A percentile compares a stretch with the other conserved stretches of the same genome.
phyloP scores from a whole-genome alignment of 2,113 vertebrate genomes.

The Sceloporus tristichus region DNA sequence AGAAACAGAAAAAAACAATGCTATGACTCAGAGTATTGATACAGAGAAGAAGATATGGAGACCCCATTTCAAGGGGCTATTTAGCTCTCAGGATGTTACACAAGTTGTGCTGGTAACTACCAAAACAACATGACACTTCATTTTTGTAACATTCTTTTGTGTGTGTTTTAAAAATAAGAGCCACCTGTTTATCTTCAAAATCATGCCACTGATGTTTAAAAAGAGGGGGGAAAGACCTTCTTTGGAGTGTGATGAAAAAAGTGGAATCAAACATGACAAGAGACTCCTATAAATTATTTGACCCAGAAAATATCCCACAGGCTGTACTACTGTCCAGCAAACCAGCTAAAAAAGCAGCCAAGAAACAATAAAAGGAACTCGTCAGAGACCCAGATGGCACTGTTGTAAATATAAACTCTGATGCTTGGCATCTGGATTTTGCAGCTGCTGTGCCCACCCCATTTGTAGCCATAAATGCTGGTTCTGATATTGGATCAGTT shows the following conservation, averaged over 20 bases:
- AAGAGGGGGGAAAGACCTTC: conserved; percentile 44
- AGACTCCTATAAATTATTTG: conserved; percentile 38
- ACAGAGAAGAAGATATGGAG: background rate
- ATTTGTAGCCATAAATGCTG: conserved; percentile 68
- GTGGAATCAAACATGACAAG: conserved; percentile 55
- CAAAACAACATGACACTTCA: conserved; percentile 22
- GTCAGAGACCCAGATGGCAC: conserved; percentile 72
- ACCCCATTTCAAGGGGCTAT: background rate
- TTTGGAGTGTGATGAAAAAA: conserved; percentile 47
- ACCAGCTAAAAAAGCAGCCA: conserved; percentile 62
- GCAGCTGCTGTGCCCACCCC: conserved; percentile 71
- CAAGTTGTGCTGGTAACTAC: conserved; percentile 41
- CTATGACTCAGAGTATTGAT: background rate
- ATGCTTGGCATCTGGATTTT: conserved; percentile 76
- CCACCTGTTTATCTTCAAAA: conserved; percentile 57
- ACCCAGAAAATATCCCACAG: conserved; percentile 48
- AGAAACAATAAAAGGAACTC: conserved; percentile 61
- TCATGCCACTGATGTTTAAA: conserved; percentile 20
- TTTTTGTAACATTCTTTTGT: conserved; percentile 8
- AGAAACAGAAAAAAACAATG: too few species aligned
- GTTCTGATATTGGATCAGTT: conserved; percentile 65
- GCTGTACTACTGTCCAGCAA: conserved; percentile 46
- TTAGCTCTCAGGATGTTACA: conserved; percentile 3
- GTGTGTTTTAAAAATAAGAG: conserved; percentile 30
- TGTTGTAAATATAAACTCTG: conserved; percentile 69